These are phyloP conservation scores for Rafetus swinhoei DNA, from an alignment of 2,113 vertebrate genomes.

Conservation along the genomic window DNA sequence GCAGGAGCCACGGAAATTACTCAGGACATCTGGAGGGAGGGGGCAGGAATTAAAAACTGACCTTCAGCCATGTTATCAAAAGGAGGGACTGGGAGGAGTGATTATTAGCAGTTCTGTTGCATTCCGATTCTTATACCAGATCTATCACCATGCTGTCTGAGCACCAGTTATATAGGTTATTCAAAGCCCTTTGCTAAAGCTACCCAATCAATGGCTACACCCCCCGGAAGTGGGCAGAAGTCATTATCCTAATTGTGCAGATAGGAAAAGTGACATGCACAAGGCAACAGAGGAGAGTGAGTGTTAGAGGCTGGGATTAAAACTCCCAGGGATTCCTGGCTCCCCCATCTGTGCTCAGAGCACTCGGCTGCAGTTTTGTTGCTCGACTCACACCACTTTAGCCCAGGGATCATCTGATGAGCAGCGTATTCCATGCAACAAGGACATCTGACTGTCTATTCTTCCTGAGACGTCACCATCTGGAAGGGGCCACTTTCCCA, in stretches of 20 bases:
- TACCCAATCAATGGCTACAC: not conserved
- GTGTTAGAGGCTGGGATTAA: not conserved
- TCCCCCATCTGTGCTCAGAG: not conserved
- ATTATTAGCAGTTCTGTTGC: not conserved
- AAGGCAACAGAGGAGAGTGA: not conserved
- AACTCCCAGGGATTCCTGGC: not conserved
- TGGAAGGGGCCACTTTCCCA: not conserved
- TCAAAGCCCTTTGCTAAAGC: not conserved
- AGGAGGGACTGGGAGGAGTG: not conserved
- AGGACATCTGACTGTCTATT: not conserved
- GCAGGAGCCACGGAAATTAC: not conserved
- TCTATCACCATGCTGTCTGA: not conserved
- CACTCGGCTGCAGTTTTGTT: rapidly evolving
- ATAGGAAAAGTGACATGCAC: not conserved
- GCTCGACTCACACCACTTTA: rapidly evolving
- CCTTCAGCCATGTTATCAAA: not conserved
- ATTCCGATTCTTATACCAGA: not conserved
- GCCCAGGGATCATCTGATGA: not conserved
- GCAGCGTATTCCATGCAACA: not conserved
- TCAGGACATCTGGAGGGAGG: not conserved
- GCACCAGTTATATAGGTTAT: not conserved
- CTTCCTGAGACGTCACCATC: rapidly evolving
- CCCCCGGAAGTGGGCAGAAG: not conserved
- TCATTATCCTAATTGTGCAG: not conserved
- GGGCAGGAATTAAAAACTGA: not conserved